A percentile compares a stretch with the other conserved stretches of the same genome.
Conservation (phyloP, 2,797 vertebrate genomes). For the Poeciliopsis gracilis region DNA sequence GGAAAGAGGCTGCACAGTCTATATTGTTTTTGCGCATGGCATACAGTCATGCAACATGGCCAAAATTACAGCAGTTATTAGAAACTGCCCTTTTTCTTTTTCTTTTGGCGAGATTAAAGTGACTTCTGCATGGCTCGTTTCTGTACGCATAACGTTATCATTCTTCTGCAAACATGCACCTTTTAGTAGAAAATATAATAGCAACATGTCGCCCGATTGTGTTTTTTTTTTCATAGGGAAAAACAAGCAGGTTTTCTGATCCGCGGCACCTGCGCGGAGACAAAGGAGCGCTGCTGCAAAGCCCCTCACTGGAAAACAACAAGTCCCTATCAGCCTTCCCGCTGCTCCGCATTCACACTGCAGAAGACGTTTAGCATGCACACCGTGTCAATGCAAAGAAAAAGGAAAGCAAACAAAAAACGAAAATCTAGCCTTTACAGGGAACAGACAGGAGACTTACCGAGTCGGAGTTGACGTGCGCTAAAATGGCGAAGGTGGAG, state of each 20-base stretch:
- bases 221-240: background rate
- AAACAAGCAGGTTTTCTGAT: slow-evolving; percentile 20
- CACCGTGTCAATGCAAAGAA: too few species aligned
- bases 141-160: too few species aligned
- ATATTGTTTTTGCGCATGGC: slow-evolving; percentile 66
- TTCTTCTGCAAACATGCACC: background rate
- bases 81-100: background rate
- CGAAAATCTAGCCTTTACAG: background rate
- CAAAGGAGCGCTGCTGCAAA: slow-evolving; percentile 60
- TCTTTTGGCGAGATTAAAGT: background rate
- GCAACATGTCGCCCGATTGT: slow-evolving; percentile 48
- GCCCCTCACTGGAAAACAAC: slow-evolving; percentile 55
- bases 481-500: slow-evolving; percentile 99
- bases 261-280: slow-evolving; percentile 56
- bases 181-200: background rate
- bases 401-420: background rate
- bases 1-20: slow-evolving; percentile 86
- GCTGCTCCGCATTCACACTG: slow-evolving; percentile 39
- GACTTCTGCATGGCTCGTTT: background rate
- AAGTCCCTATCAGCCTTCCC: background rate
- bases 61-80: background rate
- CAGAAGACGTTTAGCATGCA: slow-evolving; percentile 22
- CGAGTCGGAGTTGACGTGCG: slow-evolving; percentile 93
- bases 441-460: slow-evolving; percentile 83
- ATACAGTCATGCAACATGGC: slow-evolving; percentile 32